Conservation (phyloP, 1,140 invertebrate genomes). For the Camponotus vicinus region DNA sequence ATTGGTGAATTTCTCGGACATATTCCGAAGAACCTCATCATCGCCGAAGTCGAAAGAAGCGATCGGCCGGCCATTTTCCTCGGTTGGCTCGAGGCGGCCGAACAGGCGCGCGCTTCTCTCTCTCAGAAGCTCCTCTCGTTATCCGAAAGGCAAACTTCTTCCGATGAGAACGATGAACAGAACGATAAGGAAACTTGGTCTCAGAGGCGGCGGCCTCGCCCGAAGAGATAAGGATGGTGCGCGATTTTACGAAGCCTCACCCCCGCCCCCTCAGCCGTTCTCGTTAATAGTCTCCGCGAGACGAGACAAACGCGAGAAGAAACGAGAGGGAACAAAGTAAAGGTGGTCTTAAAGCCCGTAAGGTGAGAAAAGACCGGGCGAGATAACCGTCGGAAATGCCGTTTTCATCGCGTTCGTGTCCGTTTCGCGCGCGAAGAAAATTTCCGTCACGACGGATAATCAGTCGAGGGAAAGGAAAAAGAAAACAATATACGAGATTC, state of each 20-base stretch:
- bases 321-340: slow-evolving; percentile 27
- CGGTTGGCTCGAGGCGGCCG: slow-evolving; percentile 66
- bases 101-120: slow-evolving; percentile 13
- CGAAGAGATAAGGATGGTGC: slow-evolving; percentile 57
- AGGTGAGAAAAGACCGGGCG: slow-evolving; percentile 47
- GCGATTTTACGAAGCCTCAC: slow-evolving; percentile 55
- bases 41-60: slow-evolving; percentile 12
- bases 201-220: slow-evolving; percentile 47
- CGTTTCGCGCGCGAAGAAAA: slow-evolving; percentile 25
- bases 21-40: not conserved
- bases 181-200: slow-evolving; percentile 71
- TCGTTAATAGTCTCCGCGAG: slow-evolving; percentile 66
- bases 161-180: slow-evolving; percentile 71
- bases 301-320: slow-evolving; percentile 19
- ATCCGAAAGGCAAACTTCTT: slow-evolving; percentile 74
- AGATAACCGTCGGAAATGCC: slow-evolving; percentile 30
- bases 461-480: not conserved
- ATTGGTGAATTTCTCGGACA: not conserved
- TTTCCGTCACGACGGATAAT: slow-evolving; percentile 28
- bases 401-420: slow-evolving; percentile 33
- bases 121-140: slow-evolving; percentile 70
- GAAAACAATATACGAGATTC: not conserved
- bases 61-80: slow-evolving; percentile 58
- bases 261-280: slow-evolving; percentile 14
- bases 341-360: slow-evolving; percentile 24